Percentiles rank a stretch among this genome's conserved stretches.
Evolutionary conservation across 1,140 invertebrate species (phyloP).

Genomic region (Halesus radiatus): DNA sequence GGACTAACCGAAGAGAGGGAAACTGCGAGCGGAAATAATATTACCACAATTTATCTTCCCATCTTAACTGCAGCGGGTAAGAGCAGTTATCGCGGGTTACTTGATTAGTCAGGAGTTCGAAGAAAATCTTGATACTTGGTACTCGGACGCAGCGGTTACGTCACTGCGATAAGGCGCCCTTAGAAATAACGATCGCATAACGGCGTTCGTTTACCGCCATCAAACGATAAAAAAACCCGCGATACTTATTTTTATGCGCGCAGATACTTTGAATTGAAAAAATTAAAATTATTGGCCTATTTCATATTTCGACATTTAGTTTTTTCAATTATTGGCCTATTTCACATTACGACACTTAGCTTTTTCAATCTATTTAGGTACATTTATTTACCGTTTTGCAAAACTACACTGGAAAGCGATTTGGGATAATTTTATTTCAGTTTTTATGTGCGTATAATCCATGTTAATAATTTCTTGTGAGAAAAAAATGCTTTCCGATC

Average conservation of each 20-base stretch:
- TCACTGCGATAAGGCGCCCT: slow-evolving; percentile 39
- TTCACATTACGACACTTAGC: not conserved
- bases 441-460: not conserved
- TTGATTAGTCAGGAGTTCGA: slow-evolving; percentile 53
- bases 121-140: slow-evolving; percentile 40
- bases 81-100: slow-evolving; percentile 47
- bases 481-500: not conserved
- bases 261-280: slow-evolving; percentile 31
- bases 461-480: not conserved
- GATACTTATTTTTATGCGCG: slow-evolving; percentile 31
- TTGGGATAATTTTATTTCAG: not conserved
- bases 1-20: not conserved
- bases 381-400: not conserved
- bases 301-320: not conserved
- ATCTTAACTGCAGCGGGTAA: slow-evolving; percentile 52
- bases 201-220: slow-evolving; percentile 4
- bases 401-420: not conserved
- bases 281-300: slow-evolving; percentile 37
- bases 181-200: slow-evolving; percentile 44
- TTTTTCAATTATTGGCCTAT: slow-evolving; percentile 23
- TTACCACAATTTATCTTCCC: slow-evolving; percentile 49
- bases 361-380: slow-evolving; percentile 2
- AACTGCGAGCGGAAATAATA: slow-evolving; percentile 48
- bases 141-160: slow-evolving; percentile 15
- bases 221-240: slow-evolving; percentile 28